Base-by-base conservation (phyloP, 30 jellyfish, hydroid and myxozoan species). In the Pelagia noctiluca region DNA sequence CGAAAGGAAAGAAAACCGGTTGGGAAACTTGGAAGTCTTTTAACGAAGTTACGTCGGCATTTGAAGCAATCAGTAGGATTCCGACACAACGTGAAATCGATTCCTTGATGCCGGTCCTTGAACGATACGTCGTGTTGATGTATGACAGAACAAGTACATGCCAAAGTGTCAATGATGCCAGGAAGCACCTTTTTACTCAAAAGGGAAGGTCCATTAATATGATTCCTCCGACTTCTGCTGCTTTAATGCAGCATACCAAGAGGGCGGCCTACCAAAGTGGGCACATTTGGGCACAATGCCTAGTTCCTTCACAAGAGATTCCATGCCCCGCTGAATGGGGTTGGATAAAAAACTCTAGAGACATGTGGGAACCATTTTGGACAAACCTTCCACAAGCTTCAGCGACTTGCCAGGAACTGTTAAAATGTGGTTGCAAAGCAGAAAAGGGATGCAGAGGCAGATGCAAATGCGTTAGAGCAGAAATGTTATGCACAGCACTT, bases 191-290 rank as follows among this genome's bases (percentile, higher is more conserved):
- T 16, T 71, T 71, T 37, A 46, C 84, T 13, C 33, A 46, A 62
- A 71, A 71, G 38, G 84, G 77, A 31, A 37, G 77, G 19, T 22
- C 76, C 36, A 35, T 71, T 26, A 78, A 71, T 12, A 13, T 11
- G 22, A 34, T 71, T 12, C 84, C 75, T 19, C 88, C 88, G 16
- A 76, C 81, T 49, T 21, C 70, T 8, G 88, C 78, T 50, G 88
- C 88, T 35, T 36, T 76, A 36, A 24, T 13, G 80, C 79, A 50
- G 35, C 88, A 76, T 49, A 33, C 79, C 80, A 50, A 76, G 28
- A 50, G 88, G 24, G 88, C 88, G 5, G 88, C 60, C 62, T 76
- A 76, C 66, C 88, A 76, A 76, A 54, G 53, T 28, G 61, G 88
- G 31, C 63, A 76, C 63, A 26, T 63, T 53, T 76, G 88, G 88